Evolutionary conservation across 2,797 vertebrate species (phyloP), one percentile per base, ranked within the genome.

Genomic region (Malacoraja senta): DNA sequence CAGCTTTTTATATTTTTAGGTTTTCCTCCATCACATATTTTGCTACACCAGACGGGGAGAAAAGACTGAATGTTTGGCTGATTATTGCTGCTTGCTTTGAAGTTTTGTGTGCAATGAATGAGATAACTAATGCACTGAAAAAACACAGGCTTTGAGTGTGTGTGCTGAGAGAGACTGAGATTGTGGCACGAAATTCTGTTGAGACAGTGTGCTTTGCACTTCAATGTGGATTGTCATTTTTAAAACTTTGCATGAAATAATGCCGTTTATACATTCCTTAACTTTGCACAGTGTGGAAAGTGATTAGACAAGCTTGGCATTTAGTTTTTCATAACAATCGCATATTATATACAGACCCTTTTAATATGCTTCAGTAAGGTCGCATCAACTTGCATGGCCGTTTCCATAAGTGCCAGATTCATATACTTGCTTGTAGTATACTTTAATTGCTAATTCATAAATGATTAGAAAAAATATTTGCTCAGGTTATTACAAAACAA

Each of bases 41-140:
- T 76, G 71, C 90, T 92, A 92, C 72, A 92, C 90, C 74, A 76
- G 72, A 74, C 68, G 68, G 35, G 32, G 65, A 88, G 83, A 94
- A 95, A 95, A 94, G 95, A 94, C 94, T 83, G 53, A 93, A 17
- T 81, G 72, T 93, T 93, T 93, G 58, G 38, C 93, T 96, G 81
- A 94, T 95, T 95, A 38, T 96, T 95, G 88, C 90, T 96, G 96
- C 96, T 97, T 97, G 97, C 94, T 96, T 96, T 6, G 96, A 96
- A 94, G 44, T 94, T 96, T 94, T 93, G 94, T 93, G 86, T 93
- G 92, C 95, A 95, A 95, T 95, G 93, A 95, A 95, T 96, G 95
- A 96, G 94, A 95, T 94, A 94, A 95, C 95, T 95, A 94, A 96
- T 96, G 96, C 97, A 97, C 96, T 97, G 96, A 96, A 74, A 76